Evolutionary conservation across 2,888 invertebrate genomes (phyloP), one percentile per base, ranked within the genome.

Genomic region (Himalopsyche anomala): DNA sequence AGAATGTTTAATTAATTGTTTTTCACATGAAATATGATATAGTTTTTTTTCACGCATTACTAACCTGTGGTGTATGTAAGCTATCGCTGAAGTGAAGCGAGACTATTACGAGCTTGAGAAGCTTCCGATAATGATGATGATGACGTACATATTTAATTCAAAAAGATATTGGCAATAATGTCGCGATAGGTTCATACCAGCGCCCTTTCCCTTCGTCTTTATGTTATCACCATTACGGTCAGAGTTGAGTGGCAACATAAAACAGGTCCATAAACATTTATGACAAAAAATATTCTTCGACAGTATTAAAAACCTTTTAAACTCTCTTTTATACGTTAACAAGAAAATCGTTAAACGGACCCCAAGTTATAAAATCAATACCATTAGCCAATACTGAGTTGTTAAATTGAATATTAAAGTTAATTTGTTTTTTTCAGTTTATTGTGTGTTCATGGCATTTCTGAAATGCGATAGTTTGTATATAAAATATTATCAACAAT

Each of bases 181-280:
- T 62, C 62, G 19, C 62, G 19, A 19, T 19, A 28, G 62, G 9
- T 62, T 19, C 62, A 28, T 62, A 62, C 62, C 9, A 62, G 62
- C 11, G 11, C 28, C 19, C 51, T 62, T 28, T 62, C 19, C 19
- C 62, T 19, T 19, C 62, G 62, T 56, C 62, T 62, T 62, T 62
- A 62, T 19, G 62, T n/a, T 19, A 62, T 28, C 62, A 62, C 62
- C 62, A 62, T 62, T 62, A 62, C 62, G 62, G 62, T 62, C 62
- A 28, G 62, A 62, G 62, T 62, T 62, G 62, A 62, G 62, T 62
- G 62, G 62, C 62, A 62, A 62, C 62, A 62, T 62, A 62, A 62
- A 62, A 62, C 28, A 28, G 28, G 62, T 62, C 62, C 19, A 62
- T 62, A 62, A 62, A 62, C 62, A 62, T 62, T 62, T 62, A 62